Conservation (phyloP, 2,797 vertebrate genomes). For the Acanthis flammea region DNA sequence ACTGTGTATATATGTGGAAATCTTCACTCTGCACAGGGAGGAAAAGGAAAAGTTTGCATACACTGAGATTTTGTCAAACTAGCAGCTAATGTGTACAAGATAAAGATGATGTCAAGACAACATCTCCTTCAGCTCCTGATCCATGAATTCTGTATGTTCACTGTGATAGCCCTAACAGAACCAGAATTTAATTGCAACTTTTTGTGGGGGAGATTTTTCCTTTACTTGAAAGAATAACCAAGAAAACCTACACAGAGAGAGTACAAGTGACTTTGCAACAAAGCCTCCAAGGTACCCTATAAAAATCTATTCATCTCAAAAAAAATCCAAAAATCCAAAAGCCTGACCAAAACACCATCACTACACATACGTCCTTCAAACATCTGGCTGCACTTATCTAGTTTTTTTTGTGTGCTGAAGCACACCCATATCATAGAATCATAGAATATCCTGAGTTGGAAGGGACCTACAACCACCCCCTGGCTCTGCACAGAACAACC, state of each 20-base stretch:
- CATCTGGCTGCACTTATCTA: neutral
- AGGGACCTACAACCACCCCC: neutral
- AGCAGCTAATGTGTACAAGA: neutral
- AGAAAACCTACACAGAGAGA: neutral
- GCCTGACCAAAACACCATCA: neutral
- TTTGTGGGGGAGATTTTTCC: neutral
- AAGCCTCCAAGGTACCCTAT: neutral
- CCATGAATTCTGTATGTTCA: neutral
- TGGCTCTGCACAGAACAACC: neutral
- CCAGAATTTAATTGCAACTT: neutral
- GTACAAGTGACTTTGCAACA: neutral
- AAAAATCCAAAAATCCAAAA: accelerated
- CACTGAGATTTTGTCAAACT: neutral
- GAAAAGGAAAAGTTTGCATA: neutral
- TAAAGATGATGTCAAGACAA: neutral
- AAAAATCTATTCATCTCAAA: neutral
- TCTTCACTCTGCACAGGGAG: conserved; percentile 80
- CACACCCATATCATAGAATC: accelerated
- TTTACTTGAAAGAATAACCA: neutral
- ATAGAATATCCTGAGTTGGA: neutral
- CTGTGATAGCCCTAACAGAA: neutral
- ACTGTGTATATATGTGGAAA: conserved; percentile 94
- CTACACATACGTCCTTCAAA: neutral
- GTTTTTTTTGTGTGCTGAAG: neutral
- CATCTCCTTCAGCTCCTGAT: neutral